These are phyloP conservation scores for Vombatus ursinus DNA, from an alignment of 2,113 vertebrate species.

Conservation along the genomic window DNA sequence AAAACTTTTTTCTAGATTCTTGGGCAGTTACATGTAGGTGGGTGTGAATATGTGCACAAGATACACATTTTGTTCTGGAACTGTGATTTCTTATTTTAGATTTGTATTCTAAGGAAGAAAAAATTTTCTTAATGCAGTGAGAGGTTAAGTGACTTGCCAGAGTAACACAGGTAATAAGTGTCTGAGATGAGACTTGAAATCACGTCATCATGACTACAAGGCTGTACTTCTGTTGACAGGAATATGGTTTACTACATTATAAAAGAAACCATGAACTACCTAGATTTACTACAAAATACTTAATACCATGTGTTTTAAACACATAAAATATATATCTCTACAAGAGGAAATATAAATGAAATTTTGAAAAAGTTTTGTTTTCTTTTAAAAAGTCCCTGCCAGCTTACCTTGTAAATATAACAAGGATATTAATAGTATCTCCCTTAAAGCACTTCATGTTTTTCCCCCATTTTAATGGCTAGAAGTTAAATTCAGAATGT, in stretches of 20 bases:
- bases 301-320: slow-evolving; percentile 51
- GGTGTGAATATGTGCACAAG: neutral
- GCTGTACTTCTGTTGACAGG: neutral
- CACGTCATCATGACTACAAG: neutral
- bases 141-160: neutral
- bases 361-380: slow-evolving; percentile 69
- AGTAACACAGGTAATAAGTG: neutral
- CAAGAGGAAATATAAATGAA: slow-evolving; percentile 47
- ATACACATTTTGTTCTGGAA: neutral
- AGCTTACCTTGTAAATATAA: slow-evolving; percentile 54
- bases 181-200: neutral
- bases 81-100: neutral
- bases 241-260: neutral
- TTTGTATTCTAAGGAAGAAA: neutral
- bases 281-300: slow-evolving; percentile 61
- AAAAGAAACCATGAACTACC: slow-evolving; percentile 42
- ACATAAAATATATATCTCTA: slow-evolving; percentile 59
- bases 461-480: slow-evolving; percentile 73
- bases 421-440: neutral
- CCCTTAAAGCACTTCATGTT: slow-evolving; percentile 69
- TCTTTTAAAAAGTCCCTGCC: slow-evolving; percentile 65
- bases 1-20: neutral
- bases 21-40: neutral
- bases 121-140: neutral
- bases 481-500: slow-evolving; percentile 74